A percentile compares a stretch with the other conserved stretches of the same genome.
phyloP scores from a whole-genome alignment of 2,113 vertebrate genomes.

The Otis tarda region DNA sequence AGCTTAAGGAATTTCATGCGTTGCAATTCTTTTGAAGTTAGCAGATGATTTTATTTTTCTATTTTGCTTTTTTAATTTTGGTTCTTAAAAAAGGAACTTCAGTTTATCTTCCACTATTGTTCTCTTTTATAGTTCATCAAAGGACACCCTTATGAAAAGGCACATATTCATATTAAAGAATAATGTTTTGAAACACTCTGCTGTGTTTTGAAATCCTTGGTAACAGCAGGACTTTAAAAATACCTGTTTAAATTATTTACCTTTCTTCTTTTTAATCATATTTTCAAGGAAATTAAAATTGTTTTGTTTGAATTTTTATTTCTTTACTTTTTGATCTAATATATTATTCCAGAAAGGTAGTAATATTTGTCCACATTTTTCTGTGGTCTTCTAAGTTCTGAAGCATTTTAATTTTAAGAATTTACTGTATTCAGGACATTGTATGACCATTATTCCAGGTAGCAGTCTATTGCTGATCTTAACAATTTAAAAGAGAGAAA shows the following conservation, averaged over 20 bases:
- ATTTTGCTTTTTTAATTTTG: neutral
- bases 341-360: neutral
- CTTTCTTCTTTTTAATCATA: neutral
- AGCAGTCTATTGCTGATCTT: neutral
- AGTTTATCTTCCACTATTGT: neutral
- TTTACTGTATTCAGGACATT: neutral
- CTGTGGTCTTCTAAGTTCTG: neutral
- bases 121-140: conserved; percentile 15
- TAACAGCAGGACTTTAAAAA: neutral
- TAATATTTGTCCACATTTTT: neutral
- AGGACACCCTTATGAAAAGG: neutral
- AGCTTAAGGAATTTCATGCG: conserved; percentile 6
- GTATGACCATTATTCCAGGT: neutral
- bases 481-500: neutral
- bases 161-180: neutral
- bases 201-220: neutral
- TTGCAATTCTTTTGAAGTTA: conserved; percentile 34
- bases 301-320: neutral
- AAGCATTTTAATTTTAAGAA: neutral
- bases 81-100: neutral
- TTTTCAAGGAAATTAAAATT: neutral
- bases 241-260: neutral
- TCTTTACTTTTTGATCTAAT: neutral
- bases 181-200: neutral
- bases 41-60: neutral